phyloP scores from a whole-genome alignment of 2,888 invertebrate species.

The Odontocolon sp. region DNA sequence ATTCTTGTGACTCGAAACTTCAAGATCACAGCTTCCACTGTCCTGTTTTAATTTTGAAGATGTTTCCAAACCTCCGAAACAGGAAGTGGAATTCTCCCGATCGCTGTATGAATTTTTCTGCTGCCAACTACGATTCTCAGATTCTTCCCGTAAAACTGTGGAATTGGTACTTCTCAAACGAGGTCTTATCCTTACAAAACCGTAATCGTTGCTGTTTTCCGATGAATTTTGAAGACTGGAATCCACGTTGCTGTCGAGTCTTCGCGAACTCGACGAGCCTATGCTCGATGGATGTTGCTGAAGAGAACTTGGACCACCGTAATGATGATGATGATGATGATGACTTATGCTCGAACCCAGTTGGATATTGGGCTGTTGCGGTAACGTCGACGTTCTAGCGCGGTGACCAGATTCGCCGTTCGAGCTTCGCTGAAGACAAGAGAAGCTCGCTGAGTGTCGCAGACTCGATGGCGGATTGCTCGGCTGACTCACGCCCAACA shows the following conservation, averaged over 20 bases:
- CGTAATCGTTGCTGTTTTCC: slow-evolving; percentile 77
- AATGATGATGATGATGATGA: slow-evolving; percentile 63
- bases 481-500: slow-evolving; percentile 80
- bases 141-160: slow-evolving; percentile 73
- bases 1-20: slow-evolving; percentile 67
- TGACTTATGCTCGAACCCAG: slow-evolving; percentile 43
- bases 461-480: slow-evolving; percentile 79
- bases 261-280: slow-evolving; percentile 43
- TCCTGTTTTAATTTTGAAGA: slow-evolving; percentile 55
- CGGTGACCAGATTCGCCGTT: slow-evolving; percentile 74
- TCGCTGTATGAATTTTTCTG: slow-evolving; percentile 65
- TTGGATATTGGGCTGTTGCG: slow-evolving; percentile 75
- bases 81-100: slow-evolving; percentile 66
- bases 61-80: slow-evolving; percentile 46
- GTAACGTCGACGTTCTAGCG: slow-evolving; percentile 79
- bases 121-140: slow-evolving; percentile 63
- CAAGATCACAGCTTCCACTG: slow-evolving; percentile 69
- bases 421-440: slow-evolving; percentile 80
- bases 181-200: slow-evolving; percentile 76
- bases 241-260: slow-evolving; percentile 42
- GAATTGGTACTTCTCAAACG: slow-evolving; percentile 76
- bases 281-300: slow-evolving; percentile 61
- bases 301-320: slow-evolving; percentile 66
- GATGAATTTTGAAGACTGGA: slow-evolving; percentile 59
- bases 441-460: slow-evolving; percentile 81